Conservation (phyloP, 2,797 vertebrate species). For the Rallus crepitans region DNA sequence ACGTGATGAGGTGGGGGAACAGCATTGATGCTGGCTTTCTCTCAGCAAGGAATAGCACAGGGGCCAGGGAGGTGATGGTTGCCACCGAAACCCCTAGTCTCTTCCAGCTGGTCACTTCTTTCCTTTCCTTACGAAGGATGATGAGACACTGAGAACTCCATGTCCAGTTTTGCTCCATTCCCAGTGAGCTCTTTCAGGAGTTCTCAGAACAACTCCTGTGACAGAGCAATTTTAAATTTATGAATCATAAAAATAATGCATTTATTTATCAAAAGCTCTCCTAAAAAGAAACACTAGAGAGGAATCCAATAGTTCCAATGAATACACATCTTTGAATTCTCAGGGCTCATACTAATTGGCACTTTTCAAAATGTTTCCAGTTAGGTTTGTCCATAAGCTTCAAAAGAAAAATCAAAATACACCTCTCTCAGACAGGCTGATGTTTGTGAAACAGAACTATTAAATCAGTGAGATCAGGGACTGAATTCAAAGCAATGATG, state of each 20-base stretch:
- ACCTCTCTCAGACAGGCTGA: neutral
- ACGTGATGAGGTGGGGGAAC: neutral
- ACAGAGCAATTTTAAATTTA: conserved; percentile 26
- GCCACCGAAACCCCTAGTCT: neutral
- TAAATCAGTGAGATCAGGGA: conserved; percentile 15
- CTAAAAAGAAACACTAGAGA: conserved; percentile 48
- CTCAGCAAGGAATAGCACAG: neutral
- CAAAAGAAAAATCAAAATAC: conserved; percentile 43
- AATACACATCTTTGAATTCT: conserved; percentile 32
- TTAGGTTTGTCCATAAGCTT: conserved; percentile 19
- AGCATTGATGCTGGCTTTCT: neutral
- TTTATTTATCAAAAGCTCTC: conserved; percentile 51
- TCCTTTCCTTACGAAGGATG: neutral
- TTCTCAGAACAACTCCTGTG: neutral
- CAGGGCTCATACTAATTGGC: neutral
- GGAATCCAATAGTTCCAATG: conserved; percentile 27
- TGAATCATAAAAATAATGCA: conserved; percentile 52
- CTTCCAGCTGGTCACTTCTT: neutral
- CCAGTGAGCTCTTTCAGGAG: neutral
- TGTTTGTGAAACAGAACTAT: conserved; percentile 54
- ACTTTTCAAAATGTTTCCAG: conserved; percentile 12
- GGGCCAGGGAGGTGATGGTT: neutral
- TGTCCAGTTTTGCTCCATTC: neutral
- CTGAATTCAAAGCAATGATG: conserved; percentile 48
- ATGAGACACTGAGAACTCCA: neutral